These are phyloP conservation scores for Loripinus fragilis DNA, from an alignment of 2,888 invertebrate species.

Conservation along the genomic window DNA sequence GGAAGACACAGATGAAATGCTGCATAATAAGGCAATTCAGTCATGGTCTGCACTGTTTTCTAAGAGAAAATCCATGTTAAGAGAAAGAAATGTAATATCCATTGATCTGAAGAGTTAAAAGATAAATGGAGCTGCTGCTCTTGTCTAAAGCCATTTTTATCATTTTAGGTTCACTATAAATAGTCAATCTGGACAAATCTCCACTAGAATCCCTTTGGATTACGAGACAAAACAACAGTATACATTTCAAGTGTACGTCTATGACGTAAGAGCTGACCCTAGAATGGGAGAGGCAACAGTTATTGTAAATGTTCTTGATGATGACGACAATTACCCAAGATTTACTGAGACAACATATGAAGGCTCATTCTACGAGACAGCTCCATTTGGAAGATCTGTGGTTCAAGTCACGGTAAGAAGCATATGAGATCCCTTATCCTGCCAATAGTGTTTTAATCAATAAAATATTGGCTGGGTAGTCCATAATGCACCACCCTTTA, in stretches of 20 bases:
- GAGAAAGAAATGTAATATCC: too few species aligned
- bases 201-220: conserved; percentile 62
- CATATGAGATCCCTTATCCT: too few species aligned
- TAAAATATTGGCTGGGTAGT: too few species aligned
- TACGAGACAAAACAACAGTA: conserved; percentile 63
- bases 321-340: conserved; percentile 75
- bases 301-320: conserved; percentile 67
- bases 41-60: too few species aligned
- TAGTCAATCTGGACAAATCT: conserved; percentile 53
- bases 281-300: conserved; percentile 59
- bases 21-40: too few species aligned
- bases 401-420: conserved; percentile 64
- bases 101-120: too few species aligned
- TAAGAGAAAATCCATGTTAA: too few species aligned
- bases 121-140: too few species aligned
- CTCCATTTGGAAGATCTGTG: conserved; percentile 48
- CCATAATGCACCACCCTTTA: too few species aligned
- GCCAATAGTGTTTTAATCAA: too few species aligned
- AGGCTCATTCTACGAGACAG: conserved; percentile 66
- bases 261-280: conserved; percentile 55
- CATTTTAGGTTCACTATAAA: conserved; percentile 48
- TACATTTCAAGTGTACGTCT: conserved; percentile 61
- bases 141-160: neutral
- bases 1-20: too few species aligned
- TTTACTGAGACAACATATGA: conserved; percentile 51